phyloP scores from a whole-genome alignment of 2,113 vertebrate species.

The Lynx canadensis region DNA sequence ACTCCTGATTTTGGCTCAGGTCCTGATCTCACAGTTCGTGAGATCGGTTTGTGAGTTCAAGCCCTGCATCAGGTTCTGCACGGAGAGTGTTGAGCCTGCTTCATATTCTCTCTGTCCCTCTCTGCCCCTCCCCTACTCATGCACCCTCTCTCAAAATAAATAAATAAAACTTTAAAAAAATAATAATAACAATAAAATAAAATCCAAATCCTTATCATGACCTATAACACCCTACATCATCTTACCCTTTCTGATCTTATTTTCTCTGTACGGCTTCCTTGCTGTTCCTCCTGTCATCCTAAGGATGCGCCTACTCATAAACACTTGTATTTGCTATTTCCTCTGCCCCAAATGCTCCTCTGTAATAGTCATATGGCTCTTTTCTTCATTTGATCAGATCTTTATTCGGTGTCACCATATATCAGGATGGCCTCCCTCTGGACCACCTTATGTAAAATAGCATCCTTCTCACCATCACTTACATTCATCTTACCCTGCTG shows the following conservation, averaged over 20 bases:
- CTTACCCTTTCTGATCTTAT: neutral
- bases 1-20: too few relatives aligned
- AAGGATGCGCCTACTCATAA: neutral
- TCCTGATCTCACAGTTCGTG: too few relatives aligned
- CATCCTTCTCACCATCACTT: neutral
- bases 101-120: too few relatives aligned
- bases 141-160: too few relatives aligned
- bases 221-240: neutral
- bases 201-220: neutral
- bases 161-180: too few relatives aligned
- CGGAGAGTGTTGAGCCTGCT: too few relatives aligned
- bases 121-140: too few relatives aligned
- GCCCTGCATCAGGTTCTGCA: too few relatives aligned
- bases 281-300: neutral
- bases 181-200: neutral
- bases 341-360: neutral
- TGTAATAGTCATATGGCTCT: neutral
- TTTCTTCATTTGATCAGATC: neutral
- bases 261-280: neutral
- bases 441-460: neutral
- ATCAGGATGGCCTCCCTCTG: neutral
- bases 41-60: too few relatives aligned
- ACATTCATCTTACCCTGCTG: neutral
- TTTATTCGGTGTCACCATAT: neutral
- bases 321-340: neutral